phyloP scores from a whole-genome alignment of 2,797 vertebrate genomes.

The Leucoraja ocellata region DNA sequence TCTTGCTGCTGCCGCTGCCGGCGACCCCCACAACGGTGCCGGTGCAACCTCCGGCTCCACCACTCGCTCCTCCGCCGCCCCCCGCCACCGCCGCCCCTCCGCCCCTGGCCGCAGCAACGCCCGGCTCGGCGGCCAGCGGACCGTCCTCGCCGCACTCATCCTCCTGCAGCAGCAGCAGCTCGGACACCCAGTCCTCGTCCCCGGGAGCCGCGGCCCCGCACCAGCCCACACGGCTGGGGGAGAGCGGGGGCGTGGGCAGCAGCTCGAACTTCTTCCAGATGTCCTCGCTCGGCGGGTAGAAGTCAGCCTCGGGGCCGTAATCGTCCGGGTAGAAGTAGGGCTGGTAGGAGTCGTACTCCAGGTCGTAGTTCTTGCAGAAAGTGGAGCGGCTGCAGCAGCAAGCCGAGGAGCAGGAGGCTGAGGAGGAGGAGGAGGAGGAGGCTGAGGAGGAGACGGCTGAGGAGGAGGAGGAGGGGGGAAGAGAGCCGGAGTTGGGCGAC shows the following conservation, averaged over 20 bases:
- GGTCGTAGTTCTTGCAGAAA: constrained; percentile 82
- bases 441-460: constrained; percentile 38
- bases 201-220: constrained; percentile 54
- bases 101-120: constrained; percentile 67
- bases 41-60: not conserved
- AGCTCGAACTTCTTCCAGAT: constrained; percentile 99
- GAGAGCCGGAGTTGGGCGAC: constrained; percentile 29
- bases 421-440: constrained; percentile 44
- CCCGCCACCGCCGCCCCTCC: not conserved
- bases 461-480: constrained; percentile 38
- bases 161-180: constrained; percentile 78
- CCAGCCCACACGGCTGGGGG: constrained; percentile 79
- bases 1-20: constrained; percentile 56
- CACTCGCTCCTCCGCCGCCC: not conserved
- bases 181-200: constrained; percentile 83
- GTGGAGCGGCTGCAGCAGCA: constrained; percentile 42
- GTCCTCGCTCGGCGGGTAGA: constrained; percentile 92
- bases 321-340: constrained; percentile 96
- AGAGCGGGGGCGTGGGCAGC: constrained; percentile 85
- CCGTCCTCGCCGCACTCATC: constrained; percentile 77
- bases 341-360: constrained; percentile 95
- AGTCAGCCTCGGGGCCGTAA: constrained; percentile 91
- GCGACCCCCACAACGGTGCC: too few relatives aligned
- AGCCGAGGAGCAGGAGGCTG: constrained; percentile 49
- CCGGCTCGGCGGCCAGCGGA: constrained; percentile 42